phyloP scores from a whole-genome alignment of 2,113 vertebrate species.

The Alaudala cheleensis region DNA sequence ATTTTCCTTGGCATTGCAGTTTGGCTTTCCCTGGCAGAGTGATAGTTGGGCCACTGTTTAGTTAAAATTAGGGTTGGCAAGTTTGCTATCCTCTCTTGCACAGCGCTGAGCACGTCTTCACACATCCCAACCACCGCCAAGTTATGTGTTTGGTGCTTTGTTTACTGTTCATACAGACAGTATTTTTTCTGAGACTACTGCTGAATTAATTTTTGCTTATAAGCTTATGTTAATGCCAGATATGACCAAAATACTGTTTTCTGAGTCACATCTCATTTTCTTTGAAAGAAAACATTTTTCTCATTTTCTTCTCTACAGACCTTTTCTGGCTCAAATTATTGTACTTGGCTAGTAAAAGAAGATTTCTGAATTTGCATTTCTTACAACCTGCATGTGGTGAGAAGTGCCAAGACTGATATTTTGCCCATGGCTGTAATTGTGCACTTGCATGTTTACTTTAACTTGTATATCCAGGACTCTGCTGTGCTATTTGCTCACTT shows the following conservation, averaged over 20 bases:
- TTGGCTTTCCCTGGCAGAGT: neutral
- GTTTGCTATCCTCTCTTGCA: neutral
- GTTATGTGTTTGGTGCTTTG: neutral
- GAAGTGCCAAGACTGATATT: neutral
- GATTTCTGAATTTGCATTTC: neutral
- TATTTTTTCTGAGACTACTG: neutral
- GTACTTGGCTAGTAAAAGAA: neutral
- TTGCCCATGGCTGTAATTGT: neutral
- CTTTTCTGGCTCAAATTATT: neutral
- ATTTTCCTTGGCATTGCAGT: neutral
- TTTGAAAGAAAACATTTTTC: neutral
- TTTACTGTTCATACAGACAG: neutral
- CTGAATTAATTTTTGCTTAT: neutral
- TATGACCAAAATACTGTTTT: neutral
- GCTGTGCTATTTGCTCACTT: neutral
- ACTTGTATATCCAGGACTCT: neutral
- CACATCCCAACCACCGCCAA: neutral
- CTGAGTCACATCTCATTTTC: neutral
- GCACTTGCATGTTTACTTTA: neutral
- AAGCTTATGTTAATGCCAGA: neutral
- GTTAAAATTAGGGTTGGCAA: neutral
- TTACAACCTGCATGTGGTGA: neutral
- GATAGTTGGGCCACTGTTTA: neutral
- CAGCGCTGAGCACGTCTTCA: neutral
- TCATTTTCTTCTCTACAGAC: neutral